A percentile compares a stretch with the other conserved stretches of the same genome.
These are phyloP conservation scores for Brenthis hecate DNA, from an alignment of 2,888 invertebrate genomes.

Conservation along the genomic window DNA sequence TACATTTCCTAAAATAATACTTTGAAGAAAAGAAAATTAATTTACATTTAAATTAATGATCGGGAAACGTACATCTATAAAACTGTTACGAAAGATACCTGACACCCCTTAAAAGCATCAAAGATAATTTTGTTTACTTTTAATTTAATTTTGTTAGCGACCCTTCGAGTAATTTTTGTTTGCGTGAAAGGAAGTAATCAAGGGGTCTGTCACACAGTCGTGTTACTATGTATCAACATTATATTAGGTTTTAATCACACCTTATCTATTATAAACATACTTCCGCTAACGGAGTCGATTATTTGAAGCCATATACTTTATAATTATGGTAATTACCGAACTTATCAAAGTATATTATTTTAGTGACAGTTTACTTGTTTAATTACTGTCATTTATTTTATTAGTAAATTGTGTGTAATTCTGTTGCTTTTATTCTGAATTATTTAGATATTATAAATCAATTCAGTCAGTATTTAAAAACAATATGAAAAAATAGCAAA, in stretches of 20 bases:
- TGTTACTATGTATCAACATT: conserved; percentile 29
- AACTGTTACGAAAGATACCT: conserved; percentile 1
- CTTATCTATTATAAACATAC: conserved; percentile 30
- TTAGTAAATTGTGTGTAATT: no score
- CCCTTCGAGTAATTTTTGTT: conserved; percentile 20
- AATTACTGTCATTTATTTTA: no score
- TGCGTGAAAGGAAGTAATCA: conserved; percentile 40
- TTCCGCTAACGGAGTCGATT: not conserved
- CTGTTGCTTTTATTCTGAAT: no score
- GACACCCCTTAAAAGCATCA: conserved; percentile 22
- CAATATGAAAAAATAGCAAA: no score
- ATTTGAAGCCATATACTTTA: conserved; percentile 1
- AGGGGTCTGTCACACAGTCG: conserved; percentile 39
- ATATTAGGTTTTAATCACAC: conserved; percentile 30
- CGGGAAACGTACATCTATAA: conserved; percentile 7
- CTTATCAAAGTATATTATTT: not conserved
- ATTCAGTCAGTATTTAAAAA: no score
- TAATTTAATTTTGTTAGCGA: conserved; percentile 33
- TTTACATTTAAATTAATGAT: conserved; percentile 8
- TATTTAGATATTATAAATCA: no score
- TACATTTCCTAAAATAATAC: not conserved
- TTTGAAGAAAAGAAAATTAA: not conserved
- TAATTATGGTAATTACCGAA: not conserved
- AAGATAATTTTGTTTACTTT: conserved; percentile 32
- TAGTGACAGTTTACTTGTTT: no score